These are phyloP conservation scores for Apocrypta bakeri DNA, from an alignment of 1,140 invertebrate genomes.

Conservation along the genomic window DNA sequence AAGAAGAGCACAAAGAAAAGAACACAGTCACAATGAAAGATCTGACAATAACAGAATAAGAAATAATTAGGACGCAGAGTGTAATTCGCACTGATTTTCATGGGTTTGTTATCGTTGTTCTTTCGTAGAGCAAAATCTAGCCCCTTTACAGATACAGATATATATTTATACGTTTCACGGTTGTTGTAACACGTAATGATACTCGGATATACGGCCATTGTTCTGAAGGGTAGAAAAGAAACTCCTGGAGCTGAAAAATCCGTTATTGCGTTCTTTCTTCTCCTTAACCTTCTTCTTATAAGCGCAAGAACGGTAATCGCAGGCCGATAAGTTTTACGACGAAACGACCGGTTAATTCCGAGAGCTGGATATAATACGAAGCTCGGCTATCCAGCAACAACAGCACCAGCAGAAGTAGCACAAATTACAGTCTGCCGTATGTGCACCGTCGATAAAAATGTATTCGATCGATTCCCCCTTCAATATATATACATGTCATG, in stretches of 20 bases:
- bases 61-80: too few relatives aligned
- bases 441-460: constrained; percentile 4
- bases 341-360: constrained; percentile 33
- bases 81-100: too few relatives aligned
- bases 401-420: background rate
- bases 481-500: too few relatives aligned
- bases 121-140: too few relatives aligned
- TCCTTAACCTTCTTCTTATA: background rate
- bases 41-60: too few relatives aligned
- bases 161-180: too few relatives aligned
- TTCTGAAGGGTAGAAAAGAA: too few relatives aligned
- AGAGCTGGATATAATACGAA: background rate
- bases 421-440: background rate
- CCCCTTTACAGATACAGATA: too few relatives aligned
- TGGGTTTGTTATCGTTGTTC: too few relatives aligned
- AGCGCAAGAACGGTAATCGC: background rate
- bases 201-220: background rate
- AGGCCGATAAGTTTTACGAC: constrained; percentile 19
- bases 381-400: background rate
- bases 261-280: constrained; percentile 1
- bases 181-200: background rate
- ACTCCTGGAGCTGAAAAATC: background rate
- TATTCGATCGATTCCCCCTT: background rate
- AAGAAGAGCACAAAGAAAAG: too few relatives aligned
- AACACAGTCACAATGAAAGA: too few relatives aligned